These are phyloP conservation scores for Xiphophorus birchmanni DNA, from an alignment of 2,797 vertebrate species.

Conservation along the genomic window DNA sequence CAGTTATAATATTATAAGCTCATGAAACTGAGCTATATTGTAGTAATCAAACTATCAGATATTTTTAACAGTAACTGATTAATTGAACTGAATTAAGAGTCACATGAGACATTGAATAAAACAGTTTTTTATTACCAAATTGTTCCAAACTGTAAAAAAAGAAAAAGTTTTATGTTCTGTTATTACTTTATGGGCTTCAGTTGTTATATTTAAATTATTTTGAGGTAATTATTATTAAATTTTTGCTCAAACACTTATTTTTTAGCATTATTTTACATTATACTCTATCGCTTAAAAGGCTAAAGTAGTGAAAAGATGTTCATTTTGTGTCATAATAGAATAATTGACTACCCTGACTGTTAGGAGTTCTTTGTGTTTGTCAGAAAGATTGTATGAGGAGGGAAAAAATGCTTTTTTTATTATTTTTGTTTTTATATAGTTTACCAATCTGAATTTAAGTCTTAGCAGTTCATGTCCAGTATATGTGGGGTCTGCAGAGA, in stretches of 20 bases:
- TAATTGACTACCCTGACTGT: not conserved
- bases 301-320: not conserved
- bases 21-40: too few species aligned
- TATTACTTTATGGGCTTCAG: not conserved
- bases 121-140: not conserved
- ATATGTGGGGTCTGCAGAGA: too few species aligned
- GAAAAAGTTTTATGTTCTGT: not conserved
- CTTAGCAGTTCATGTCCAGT: too few species aligned
- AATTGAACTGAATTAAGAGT: not conserved
- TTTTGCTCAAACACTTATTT: not conserved
- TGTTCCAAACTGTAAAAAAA: not conserved
- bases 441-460: too few species aligned
- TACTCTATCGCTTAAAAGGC: not conserved
- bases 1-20: too few species aligned
- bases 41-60: not conserved
- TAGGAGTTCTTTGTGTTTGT: not conserved
- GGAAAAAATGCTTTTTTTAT: not conserved
- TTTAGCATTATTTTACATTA: not conserved
- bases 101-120: not conserved
- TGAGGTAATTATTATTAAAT: not conserved
- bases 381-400: not conserved
- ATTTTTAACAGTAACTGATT: not conserved
- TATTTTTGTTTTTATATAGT: not conserved
- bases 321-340: not conserved
- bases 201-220: not conserved